Evolutionary conservation across 2,797 vertebrate species (phyloP).

Genomic region (Hapalemur alaotrensis): DNA sequence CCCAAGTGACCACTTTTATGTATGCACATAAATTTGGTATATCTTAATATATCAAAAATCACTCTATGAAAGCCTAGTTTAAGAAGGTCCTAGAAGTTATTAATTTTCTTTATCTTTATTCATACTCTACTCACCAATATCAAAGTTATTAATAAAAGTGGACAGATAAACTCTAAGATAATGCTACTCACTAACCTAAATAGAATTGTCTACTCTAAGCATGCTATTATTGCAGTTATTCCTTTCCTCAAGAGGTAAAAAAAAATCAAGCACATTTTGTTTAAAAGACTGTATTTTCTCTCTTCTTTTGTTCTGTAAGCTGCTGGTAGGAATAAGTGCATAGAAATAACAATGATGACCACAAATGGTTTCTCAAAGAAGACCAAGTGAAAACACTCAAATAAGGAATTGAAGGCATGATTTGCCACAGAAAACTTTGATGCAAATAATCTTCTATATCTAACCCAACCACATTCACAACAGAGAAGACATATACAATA

Average conservation of each 20-base stretch:
- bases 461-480: neutral
- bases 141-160: neutral
- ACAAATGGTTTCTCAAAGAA: neutral
- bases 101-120: neutral
- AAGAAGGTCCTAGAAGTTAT: neutral
- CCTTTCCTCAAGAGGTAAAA: neutral
- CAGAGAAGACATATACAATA: neutral
- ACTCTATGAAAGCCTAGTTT: neutral
- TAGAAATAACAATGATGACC: neutral
- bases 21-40: neutral
- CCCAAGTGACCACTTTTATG: neutral
- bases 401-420: neutral
- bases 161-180: neutral
- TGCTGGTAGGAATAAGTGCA: neutral
- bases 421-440: conserved; percentile 1
- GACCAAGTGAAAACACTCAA: neutral
- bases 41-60: neutral
- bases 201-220: neutral
- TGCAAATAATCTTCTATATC: neutral
- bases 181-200: neutral
- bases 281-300: neutral
- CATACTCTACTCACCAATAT: neutral
- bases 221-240: neutral
- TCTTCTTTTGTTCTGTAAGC: neutral
- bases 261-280: neutral